Conservation (phyloP, 2,113 vertebrate species). For the Pseudolaguvia tuberculata region DNA sequence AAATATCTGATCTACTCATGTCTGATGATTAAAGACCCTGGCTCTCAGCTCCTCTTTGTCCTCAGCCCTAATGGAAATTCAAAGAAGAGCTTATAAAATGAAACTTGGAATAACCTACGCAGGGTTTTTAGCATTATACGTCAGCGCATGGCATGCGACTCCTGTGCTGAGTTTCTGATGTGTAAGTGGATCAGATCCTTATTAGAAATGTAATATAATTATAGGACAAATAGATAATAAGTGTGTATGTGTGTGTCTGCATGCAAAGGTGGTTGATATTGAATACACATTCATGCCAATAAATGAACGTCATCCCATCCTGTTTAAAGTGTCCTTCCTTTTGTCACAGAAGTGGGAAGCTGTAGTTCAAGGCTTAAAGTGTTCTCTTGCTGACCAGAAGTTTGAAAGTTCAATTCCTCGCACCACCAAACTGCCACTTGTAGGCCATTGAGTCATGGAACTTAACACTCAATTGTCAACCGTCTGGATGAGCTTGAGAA, state of each 20-base stretch:
- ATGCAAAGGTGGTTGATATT: neutral
- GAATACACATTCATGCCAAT: slow-evolving; percentile 26
- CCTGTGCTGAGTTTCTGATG: slow-evolving; percentile 49
- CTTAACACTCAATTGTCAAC: no score
- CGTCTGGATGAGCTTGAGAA: no score
- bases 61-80: slow-evolving; percentile 55
- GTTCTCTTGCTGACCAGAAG: no score
- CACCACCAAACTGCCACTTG: no score
- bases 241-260: slow-evolving; percentile 11
- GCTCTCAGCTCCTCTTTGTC: slow-evolving; percentile 32
- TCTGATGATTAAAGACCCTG: slow-evolving; percentile 25
- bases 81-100: slow-evolving; percentile 53
- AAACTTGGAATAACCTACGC: slow-evolving; percentile 44
- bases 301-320: slow-evolving; percentile 31
- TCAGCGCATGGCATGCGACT: slow-evolving; percentile 34
- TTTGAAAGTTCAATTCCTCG: no score
- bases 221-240: slow-evolving; percentile 49
- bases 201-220: slow-evolving; percentile 56
- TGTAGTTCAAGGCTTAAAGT: no score
- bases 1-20: slow-evolving; percentile 37
- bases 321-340: neutral
- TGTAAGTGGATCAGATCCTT: slow-evolving; percentile 50
- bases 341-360: no score
- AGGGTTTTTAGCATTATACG: slow-evolving; percentile 32
- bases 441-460: no score